Evolutionary conservation across 2,797 vertebrate genomes (phyloP), one percentile per base, ranked within the genome.

Genomic region (Margarornis squamiger): DNA sequence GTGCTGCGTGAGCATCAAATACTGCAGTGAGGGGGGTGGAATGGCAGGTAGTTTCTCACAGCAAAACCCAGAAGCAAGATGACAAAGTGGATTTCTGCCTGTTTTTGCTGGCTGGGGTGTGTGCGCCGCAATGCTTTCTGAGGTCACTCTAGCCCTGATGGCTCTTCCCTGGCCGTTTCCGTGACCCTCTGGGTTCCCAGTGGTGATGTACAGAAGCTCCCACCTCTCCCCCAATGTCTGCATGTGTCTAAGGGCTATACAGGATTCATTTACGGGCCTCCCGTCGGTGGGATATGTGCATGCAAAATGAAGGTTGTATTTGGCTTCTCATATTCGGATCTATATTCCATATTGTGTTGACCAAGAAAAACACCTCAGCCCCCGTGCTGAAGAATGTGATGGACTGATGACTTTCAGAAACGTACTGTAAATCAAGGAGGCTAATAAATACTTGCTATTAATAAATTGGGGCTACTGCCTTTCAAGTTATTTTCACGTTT

Each of bases 241-340:
- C 95, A 90, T 96, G 88, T 92, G 90, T 95, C 48, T 48, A 81
- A 96, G 87, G 93, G 84, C 94, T 83, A 96, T 93, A 88, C 88
- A 88, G 90, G 94, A 90, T 54, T 92, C 80, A 43, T 90, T 90
- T 85, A 79, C 0, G 67, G 91, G 93, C 95, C 93, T 94, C 95
- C 96, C 2, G 14, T 90, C n/a, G 74, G 86, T 43, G 95, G 95
- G 88, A 48, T 93, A 68, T 96, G 93, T 97, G 94, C 95, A 97
- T 97, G 95, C 96, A 96, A 97, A 96, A 95, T 96, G 96, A 97
- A 97, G 96, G 96, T 94, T 96, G 95, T 97, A 90, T 96, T 96
- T 97, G 96, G 96, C 96, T 97, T 96, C 95, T 96, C 88, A 92
- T 97, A 96, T 62, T 94, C 38, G 65, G 88, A 92, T 94, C 95